Evolutionary conservation across 2,113 vertebrate genomes (phyloP), one percentile per base, ranked within the genome.

Genomic region (Cyphomyrus plagiostoma): DNA sequence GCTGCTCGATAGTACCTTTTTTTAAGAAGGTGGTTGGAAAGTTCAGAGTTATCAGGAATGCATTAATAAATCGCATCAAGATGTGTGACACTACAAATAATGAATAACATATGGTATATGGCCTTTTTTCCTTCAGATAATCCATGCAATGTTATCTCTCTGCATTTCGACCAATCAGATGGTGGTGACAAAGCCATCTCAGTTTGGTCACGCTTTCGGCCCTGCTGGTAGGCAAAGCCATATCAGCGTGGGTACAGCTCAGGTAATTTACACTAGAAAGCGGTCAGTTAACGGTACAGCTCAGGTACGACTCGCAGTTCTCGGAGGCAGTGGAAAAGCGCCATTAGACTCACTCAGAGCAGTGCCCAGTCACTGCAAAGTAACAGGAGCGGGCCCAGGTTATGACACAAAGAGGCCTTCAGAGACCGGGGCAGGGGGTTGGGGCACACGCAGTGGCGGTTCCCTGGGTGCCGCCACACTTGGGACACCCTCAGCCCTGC

Each of bases 321-420:
- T 66, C 13, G 3, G 26, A 30, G 62, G n/a, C 62, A 70, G 62
- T 70, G 62, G 62, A 70, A 70, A 70, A 30, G 26, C n/a, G 3
- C n/a, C 9, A 30, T 70, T 30, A 70, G 26, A 70, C 62, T 66
- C 23, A 9, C 56, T n/a, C n/a, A 66, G 62, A 30, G n/a, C 62
- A 66, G 62, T 35, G 17, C 19, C 52, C 80, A 49, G 87, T 70
- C 87, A 88, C 56, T 5, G 70, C 39, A 50, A 42, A 46, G 52
- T 88, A 90, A 90, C 45, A 70, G 85, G 90, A 88, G 90, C 23
- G 11, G 10, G 15, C 87, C 66, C 53, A 13, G 39, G 89, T 53
- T 39, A 50, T 88, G 89, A 90, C 86, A 90, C 82, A 84, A 30
- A 23, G 87, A 80, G 21, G 46, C 87, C 87, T 85, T 17, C 80